phyloP scores from a whole-genome alignment of 2,888 invertebrate species.

The Drosophila mercatorum region DNA sequence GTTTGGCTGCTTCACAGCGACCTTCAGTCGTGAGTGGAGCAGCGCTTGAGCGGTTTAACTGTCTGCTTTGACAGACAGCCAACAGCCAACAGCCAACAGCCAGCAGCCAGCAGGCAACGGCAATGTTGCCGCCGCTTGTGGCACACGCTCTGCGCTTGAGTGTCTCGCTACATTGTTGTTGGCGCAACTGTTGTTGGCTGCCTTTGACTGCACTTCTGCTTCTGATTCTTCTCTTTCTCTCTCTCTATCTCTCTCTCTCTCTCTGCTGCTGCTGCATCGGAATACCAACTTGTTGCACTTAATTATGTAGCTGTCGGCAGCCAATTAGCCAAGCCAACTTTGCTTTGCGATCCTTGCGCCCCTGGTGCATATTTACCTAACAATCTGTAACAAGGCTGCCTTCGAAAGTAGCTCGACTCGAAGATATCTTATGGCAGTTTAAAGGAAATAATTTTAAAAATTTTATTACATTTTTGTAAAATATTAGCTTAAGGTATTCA shows the following conservation, averaged over 20 bases:
- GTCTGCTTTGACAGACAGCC: constrained; percentile 72
- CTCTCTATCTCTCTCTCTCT: constrained; percentile 26
- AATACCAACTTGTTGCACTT: constrained; percentile 62
- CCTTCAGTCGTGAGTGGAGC: constrained; percentile 64
- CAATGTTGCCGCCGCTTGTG: constrained; percentile 17
- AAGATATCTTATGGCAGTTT: not conserved
- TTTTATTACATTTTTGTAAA: too few species aligned
- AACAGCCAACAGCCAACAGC: not conserved
- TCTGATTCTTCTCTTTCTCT: constrained; percentile 31
- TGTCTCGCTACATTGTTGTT: constrained; percentile 12
- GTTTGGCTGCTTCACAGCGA: constrained; percentile 48
- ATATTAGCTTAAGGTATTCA: too few species aligned
- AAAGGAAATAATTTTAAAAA: not conserved
- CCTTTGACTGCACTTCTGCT: constrained; percentile 38
- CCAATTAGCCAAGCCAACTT: constrained; percentile 42
- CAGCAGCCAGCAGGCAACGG: constrained; percentile 8
- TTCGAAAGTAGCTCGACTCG: not conserved
- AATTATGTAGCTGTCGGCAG: constrained; percentile 45
- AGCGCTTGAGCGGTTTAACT: constrained; percentile 28
- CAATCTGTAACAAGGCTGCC: not conserved
- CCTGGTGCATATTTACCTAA: constrained; percentile 5
- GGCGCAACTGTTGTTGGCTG: constrained; percentile 21
- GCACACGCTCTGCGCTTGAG: constrained; percentile 36
- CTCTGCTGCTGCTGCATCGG: not conserved
- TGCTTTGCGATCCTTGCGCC: constrained; percentile 12